Evolutionary conservation across 1,140 invertebrate genomes (phyloP).

Genomic region (Apis cerana): DNA sequence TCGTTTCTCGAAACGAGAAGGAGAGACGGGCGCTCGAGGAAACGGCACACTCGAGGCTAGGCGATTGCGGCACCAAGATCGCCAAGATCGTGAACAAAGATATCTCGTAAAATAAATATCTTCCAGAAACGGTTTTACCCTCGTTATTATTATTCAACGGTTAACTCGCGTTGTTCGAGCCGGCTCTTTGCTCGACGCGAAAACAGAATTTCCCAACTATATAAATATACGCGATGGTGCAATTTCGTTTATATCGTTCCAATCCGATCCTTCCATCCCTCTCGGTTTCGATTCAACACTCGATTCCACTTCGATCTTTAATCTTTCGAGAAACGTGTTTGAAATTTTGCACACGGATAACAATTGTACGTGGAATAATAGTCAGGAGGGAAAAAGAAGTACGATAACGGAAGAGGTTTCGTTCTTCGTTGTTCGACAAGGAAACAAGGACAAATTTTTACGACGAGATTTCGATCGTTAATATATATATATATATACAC

Average conservation of each 20-base stretch:
- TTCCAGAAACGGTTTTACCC: neutral
- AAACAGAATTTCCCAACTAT: constrained; percentile 7
- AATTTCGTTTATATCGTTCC: neutral
- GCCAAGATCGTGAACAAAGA: neutral
- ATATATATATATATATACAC: neutral
- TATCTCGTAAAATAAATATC: constrained; percentile 27
- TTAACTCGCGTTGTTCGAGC: neutral
- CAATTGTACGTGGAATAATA: too few species aligned
- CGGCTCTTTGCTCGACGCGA: too few species aligned
- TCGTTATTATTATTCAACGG: constrained; percentile 30
- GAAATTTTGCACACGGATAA: too few species aligned
- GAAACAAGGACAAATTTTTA: neutral
- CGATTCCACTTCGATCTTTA: too few species aligned
- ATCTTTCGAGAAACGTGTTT: too few species aligned
- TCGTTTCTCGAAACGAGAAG: constrained; percentile 1
- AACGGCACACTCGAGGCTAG: neutral
- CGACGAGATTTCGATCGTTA: neutral
- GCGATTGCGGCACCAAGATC: constrained; percentile 22
- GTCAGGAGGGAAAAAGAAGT: too few species aligned
- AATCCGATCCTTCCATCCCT: too few species aligned
- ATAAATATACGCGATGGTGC: constrained; percentile 12
- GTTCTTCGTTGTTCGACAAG: too few species aligned
- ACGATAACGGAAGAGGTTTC: too few species aligned
- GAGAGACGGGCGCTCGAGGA: too few species aligned
- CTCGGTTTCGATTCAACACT: too few species aligned